Evolutionary conservation across 2,113 vertebrate genomes (phyloP).

Genomic region (Paracanthobrama guichenoti): DNA sequence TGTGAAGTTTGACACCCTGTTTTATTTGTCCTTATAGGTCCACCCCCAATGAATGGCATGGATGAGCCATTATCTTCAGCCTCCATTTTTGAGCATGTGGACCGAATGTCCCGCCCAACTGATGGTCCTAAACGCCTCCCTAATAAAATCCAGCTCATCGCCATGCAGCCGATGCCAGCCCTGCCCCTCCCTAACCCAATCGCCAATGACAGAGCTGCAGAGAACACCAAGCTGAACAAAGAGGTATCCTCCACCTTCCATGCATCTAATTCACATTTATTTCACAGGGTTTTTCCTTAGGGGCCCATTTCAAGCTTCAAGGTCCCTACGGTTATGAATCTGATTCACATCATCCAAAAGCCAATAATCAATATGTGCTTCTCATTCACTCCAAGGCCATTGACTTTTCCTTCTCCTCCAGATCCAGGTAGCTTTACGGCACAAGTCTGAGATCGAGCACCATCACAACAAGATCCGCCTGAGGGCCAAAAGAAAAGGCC

Average conservation of each 20-base stretch:
- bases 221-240: constrained; percentile 89
- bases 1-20: neutral
- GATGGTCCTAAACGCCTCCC: constrained; percentile 86
- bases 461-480: constrained; percentile 98
- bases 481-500: constrained; percentile 93
- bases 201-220: constrained; percentile 77
- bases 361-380: neutral
- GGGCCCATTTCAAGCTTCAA: neutral
- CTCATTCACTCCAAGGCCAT: neutral
- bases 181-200: constrained; percentile 78
- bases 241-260: constrained; percentile 75
- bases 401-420: constrained; percentile 8
- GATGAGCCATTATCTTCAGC: constrained; percentile 87
- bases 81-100: constrained; percentile 94
- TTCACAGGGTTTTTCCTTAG: neutral
- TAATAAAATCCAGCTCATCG: constrained; percentile 95
- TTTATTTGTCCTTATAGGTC: constrained; percentile 70
- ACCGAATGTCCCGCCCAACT: constrained; percentile 84
- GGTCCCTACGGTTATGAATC: neutral
- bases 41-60: constrained; percentile 75
- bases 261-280: neutral
- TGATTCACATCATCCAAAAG: neutral
- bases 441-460: constrained; percentile 98
- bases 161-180: constrained; percentile 93
- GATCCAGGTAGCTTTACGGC: constrained; percentile 87